Conservation (phyloP, 2,113 vertebrate species). For the Orthonyx spaldingii region DNA sequence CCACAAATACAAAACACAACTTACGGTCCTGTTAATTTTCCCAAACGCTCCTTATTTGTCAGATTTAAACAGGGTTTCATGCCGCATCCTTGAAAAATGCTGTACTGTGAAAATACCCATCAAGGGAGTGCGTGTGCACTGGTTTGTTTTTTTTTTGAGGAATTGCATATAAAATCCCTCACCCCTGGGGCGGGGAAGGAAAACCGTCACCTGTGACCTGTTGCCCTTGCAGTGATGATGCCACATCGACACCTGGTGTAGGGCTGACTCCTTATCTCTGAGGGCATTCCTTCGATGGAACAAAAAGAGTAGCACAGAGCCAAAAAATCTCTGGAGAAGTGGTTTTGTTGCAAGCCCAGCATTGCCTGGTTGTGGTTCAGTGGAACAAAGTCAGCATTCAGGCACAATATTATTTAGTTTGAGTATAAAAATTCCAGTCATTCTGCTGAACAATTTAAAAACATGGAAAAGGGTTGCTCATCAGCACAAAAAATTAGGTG, state of each 20-base stretch:
- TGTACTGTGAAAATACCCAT: neutral
- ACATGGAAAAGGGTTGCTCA: neutral
- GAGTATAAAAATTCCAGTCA: neutral
- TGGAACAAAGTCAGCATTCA: neutral
- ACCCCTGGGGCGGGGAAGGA: neutral
- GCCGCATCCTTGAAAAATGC: neutral
- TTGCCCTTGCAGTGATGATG: neutral
- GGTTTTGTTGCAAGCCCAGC: neutral
- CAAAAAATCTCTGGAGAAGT: neutral
- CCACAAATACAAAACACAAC: constrained; percentile 7
- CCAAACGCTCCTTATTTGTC: neutral
- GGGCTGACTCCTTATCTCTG: neutral
- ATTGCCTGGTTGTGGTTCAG: neutral
- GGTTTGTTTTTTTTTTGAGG: neutral
- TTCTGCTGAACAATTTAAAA: neutral
- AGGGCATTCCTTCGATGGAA: neutral
- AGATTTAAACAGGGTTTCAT: neutral
- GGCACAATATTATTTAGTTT: neutral
- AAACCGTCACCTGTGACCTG: neutral
- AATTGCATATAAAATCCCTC: neutral
- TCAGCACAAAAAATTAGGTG: neutral
- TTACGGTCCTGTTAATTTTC: neutral
- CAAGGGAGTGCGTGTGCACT: rapidly evolving
- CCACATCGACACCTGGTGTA: neutral
- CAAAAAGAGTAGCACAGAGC: neutral